Evolutionary conservation across 2,888 invertebrate species (phyloP).

Genomic region (Rotaria socialis): DNA sequence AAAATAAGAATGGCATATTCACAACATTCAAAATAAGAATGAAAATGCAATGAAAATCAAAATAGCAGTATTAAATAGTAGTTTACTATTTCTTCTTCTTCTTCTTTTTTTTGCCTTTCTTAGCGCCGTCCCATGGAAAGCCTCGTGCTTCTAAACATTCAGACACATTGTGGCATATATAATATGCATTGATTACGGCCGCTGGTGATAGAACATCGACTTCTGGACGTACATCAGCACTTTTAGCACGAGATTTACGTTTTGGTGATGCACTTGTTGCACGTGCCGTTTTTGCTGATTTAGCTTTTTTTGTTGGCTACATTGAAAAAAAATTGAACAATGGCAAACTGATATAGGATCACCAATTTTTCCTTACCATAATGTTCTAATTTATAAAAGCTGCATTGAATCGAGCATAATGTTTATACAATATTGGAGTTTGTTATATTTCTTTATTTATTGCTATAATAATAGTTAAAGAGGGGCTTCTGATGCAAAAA

Average conservation of each 20-base stretch:
- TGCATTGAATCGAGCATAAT: background rate
- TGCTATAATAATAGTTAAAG: background rate
- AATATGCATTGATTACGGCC: conserved; percentile 35
- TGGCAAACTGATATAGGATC: background rate
- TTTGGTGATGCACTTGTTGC: conserved; percentile 6
- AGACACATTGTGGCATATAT: conserved; percentile 22
- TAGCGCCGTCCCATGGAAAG: conserved; percentile 37
- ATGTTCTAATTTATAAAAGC: background rate
- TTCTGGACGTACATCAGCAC: background rate
- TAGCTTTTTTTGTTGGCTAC: background rate
- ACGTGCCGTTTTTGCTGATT: background rate
- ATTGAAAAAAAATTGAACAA: background rate
- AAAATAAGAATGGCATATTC: background rate
- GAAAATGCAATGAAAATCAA: background rate
- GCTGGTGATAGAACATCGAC: background rate
- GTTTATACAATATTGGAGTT: background rate
- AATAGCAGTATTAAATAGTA: background rate
- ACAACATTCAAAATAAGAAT: background rate
- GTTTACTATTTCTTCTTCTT: conserved; percentile 23
- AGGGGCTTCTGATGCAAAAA: too few species aligned
- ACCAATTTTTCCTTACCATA: background rate
- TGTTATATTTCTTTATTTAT: too few species aligned
- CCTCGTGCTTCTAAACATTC: conserved; percentile 21
- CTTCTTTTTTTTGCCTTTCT: conserved; percentile 32
- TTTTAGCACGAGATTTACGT: conserved; percentile 5